Conservation (phyloP, 35 echinoderm and acorn worm species). For the Diadema setosum region DNA sequence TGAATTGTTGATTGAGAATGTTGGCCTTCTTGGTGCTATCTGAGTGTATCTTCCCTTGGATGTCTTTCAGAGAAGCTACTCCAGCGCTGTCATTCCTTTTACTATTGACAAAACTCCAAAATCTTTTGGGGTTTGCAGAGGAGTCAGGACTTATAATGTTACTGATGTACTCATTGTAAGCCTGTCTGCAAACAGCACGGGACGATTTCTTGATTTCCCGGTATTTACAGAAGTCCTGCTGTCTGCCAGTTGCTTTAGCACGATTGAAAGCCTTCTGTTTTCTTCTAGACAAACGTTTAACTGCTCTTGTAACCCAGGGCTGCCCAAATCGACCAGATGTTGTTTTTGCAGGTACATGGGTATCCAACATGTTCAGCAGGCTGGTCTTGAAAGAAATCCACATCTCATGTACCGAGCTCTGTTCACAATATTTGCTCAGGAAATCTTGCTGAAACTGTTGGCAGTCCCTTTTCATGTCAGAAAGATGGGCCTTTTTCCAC, state of each 20-base stretch:
- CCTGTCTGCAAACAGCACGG: neutral
- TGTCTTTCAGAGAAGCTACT: neutral
- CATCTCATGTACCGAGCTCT: neutral
- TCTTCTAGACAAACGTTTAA: neutral
- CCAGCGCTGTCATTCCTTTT: no score
- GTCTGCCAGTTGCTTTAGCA: neutral
- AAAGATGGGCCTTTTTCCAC: neutral
- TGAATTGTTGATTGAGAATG: constrained; percentile 16
- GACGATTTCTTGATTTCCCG: neutral
- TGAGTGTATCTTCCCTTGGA: neutral
- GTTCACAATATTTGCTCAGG: neutral
- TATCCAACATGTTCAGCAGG: neutral
- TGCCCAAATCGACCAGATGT: no score
- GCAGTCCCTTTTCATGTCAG: neutral
- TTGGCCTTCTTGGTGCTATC: constrained; percentile 13
- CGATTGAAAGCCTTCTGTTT: neutral
- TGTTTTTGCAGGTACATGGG: no score
- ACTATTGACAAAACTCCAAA: no score
- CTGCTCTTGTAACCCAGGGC: neutral
- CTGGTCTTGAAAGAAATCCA: neutral
- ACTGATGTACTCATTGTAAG: constrained; percentile 5
- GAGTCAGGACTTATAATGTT: constrained; percentile 14
- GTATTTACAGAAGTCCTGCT: neutral
- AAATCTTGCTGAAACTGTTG: neutral
- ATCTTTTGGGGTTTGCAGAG: neutral